Conservation (phyloP, 2,797 vertebrate species). For the Lacerta agilis region DNA sequence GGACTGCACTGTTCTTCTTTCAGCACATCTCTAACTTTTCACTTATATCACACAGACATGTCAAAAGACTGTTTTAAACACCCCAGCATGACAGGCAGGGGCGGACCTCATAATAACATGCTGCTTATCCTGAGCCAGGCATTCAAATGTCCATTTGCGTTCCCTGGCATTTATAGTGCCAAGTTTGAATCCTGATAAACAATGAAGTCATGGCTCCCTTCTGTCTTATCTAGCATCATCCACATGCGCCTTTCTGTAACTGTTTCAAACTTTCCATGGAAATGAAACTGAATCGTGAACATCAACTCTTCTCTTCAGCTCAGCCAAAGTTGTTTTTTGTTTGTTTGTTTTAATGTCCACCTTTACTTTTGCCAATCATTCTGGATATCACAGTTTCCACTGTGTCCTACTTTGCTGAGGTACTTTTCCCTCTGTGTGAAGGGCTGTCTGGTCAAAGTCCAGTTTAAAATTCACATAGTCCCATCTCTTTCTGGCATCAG, state of each 20-base stretch:
- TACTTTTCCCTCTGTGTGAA: too few species aligned
- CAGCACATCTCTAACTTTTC: background rate
- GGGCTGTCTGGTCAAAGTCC: too few species aligned
- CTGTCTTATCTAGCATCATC: background rate
- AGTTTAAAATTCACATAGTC: too few species aligned
- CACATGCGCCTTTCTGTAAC: background rate
- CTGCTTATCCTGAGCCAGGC: background rate
- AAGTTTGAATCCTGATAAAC: background rate
- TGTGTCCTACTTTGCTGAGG: background rate
- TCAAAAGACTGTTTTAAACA: slow-evolving; percentile 8
- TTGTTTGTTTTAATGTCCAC: background rate
- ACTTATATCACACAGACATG: background rate
- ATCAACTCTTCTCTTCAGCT: background rate
- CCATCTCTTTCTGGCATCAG: background rate
- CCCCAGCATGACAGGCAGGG: background rate
- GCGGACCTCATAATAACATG: slow-evolving; percentile 3
- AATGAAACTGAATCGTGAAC: background rate
- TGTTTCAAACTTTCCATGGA: background rate
- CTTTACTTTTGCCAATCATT: background rate
- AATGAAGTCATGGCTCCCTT: background rate
- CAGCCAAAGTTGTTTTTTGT: background rate
- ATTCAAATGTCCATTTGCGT: slow-evolving; percentile 9
- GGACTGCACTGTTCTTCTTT: background rate
- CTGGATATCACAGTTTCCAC: background rate
- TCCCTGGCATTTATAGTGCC: background rate